phyloP scores from a whole-genome alignment of 2,113 vertebrate species.

The Leucosticte australis region DNA sequence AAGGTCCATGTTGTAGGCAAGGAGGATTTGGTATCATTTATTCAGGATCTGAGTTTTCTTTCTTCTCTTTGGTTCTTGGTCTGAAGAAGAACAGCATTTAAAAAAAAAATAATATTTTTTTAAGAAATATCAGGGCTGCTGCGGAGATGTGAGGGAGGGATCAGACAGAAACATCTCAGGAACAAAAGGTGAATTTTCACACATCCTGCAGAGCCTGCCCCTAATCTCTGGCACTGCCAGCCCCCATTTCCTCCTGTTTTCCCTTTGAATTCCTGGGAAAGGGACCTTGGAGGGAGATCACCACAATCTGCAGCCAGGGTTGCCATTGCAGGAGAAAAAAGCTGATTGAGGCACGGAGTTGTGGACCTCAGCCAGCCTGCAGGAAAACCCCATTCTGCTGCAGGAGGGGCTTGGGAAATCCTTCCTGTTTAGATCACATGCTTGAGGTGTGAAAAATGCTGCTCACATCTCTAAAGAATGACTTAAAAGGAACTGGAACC shows the following conservation, averaged over 20 bases:
- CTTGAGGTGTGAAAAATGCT: background rate
- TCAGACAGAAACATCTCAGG: background rate
- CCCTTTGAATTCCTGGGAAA: background rate
- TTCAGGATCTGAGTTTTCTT: background rate
- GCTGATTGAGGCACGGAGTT: background rate
- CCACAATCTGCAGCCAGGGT: background rate
- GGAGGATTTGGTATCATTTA: background rate
- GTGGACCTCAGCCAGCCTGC: background rate
- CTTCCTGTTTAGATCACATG: background rate
- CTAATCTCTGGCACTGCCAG: background rate
- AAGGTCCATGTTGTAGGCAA: background rate
- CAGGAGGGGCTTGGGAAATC: background rate
- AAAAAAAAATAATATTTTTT: background rate
- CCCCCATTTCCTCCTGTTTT: too few relatives aligned
- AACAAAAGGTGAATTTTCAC: background rate
- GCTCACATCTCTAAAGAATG: background rate
- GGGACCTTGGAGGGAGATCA: background rate
- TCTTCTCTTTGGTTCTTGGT: background rate
- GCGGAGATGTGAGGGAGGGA: background rate
- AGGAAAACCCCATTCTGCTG: background rate
- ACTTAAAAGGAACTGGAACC: background rate
- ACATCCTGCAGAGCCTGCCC: background rate
- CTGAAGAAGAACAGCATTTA: background rate
- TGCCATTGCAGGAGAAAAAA: background rate
- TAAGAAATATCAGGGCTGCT: background rate